Conservation (phyloP, 2,113 vertebrate genomes). For the Clupea harengus region DNA sequence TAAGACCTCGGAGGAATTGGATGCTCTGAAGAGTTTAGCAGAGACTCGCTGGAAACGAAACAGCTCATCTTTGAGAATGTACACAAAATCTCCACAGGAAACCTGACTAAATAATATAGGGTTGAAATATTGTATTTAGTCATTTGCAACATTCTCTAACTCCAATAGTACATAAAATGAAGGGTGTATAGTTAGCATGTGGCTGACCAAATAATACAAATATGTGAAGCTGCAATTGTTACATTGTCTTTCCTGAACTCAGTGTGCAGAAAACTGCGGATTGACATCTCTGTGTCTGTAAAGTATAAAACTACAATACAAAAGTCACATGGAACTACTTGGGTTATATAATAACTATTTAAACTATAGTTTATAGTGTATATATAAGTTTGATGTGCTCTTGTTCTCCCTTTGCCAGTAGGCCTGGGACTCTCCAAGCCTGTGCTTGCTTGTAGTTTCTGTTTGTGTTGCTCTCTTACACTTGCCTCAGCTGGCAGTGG, state of each 20-base stretch:
- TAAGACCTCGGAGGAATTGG: slow-evolving; percentile 55
- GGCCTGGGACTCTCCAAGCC: too few relatives aligned
- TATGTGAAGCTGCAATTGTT: not conserved
- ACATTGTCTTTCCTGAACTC: not conserved
- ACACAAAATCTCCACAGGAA: not conserved
- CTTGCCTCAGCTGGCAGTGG: too few relatives aligned
- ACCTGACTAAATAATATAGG: not conserved
- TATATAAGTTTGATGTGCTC: not conserved
- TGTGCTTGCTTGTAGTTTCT: not conserved
- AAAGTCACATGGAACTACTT: not conserved
- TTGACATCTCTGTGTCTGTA: not conserved
- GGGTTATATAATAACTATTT: not conserved
- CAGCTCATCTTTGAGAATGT: not conserved
- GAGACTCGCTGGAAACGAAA: slow-evolving; percentile 38
- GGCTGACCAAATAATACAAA: not conserved
- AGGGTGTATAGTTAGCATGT: not conserved
- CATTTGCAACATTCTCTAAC: not conserved
- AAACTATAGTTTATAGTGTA: not conserved
- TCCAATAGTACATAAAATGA: not conserved
- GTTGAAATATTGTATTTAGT: not conserved
- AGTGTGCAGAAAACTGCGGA: not conserved
- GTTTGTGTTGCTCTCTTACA: too few relatives aligned
- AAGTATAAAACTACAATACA: not conserved
- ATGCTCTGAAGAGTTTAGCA: slow-evolving; percentile 68
- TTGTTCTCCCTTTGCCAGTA: not conserved